Percentiles rank a stretch among this genome's conserved stretches.
These are phyloP conservation scores for Acanthurus lineatus DNA, from an alignment of 2,797 vertebrate species.

Conservation along the genomic window DNA sequence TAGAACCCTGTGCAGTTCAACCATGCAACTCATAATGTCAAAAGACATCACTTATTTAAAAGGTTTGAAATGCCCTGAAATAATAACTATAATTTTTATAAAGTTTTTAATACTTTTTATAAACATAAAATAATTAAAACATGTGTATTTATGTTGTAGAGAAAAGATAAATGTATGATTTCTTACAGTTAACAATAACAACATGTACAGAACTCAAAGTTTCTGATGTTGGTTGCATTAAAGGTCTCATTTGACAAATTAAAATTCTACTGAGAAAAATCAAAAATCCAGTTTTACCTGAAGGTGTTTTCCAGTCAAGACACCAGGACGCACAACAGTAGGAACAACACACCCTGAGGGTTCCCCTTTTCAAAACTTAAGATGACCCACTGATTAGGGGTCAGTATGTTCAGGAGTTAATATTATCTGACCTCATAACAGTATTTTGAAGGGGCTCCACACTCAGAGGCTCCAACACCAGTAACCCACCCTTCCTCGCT, in stretches of 20 bases:
- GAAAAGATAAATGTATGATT: too few species aligned
- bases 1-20: too few species aligned
- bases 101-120: too few species aligned
- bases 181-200: background rate
- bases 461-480: background rate
- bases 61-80: too few species aligned
- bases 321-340: background rate
- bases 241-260: background rate
- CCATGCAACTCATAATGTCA: too few species aligned
- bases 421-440: background rate
- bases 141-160: too few species aligned
- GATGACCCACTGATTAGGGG: background rate
- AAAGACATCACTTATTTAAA: too few species aligned
- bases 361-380: background rate
- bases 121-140: too few species aligned
- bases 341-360: background rate
- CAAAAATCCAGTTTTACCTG: slow-evolving; percentile 17
- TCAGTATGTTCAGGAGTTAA: background rate
- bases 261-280: background rate
- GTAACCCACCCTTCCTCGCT: background rate
- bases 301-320: background rate
- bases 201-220: background rate
- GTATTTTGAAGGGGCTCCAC: slow-evolving; percentile 16
- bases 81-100: too few species aligned
- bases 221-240: background rate